phyloP scores from a whole-genome alignment of 2,888 invertebrate species.

The Rhyacophila evoluta region DNA sequence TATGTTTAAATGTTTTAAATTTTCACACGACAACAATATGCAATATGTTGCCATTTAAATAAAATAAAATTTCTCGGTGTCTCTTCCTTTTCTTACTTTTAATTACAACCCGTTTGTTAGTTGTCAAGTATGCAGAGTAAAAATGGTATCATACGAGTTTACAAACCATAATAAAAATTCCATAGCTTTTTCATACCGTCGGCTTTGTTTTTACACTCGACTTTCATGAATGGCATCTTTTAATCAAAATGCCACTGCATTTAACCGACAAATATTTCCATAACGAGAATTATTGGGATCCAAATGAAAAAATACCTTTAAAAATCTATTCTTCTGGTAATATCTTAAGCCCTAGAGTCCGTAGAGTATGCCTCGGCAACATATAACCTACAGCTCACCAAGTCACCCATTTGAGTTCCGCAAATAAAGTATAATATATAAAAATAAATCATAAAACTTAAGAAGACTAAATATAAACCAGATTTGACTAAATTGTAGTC shows the following conservation, averaged over 20 bases:
- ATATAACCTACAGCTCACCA: no score
- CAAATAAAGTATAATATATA: no score
- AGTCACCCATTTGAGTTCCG: no score
- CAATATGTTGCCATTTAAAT: no score
- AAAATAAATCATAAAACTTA: no score
- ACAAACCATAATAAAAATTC: constrained; percentile 1
- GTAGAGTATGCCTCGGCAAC: no score
- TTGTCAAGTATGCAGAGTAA: neutral
- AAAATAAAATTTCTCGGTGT: neutral
- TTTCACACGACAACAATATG: no score
- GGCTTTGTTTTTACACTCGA: neutral
- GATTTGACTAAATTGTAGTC: no score
- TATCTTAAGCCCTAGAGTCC: no score
- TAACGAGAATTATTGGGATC: neutral
- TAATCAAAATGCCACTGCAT: neutral
- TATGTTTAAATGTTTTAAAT: no score
- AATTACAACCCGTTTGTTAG: neutral
- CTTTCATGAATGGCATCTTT: neutral
- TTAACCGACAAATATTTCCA: neutral
- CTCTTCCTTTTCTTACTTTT: neutral
- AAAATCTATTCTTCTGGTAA: no score
- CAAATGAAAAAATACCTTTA: neutral
- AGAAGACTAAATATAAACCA: no score
- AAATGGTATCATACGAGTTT: neutral
- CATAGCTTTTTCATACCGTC: neutral